These are phyloP conservation scores for Heliocidaris tuberculata DNA, from an alignment of 35 echinoderm and acorn worm genomes.

Conservation along the genomic window DNA sequence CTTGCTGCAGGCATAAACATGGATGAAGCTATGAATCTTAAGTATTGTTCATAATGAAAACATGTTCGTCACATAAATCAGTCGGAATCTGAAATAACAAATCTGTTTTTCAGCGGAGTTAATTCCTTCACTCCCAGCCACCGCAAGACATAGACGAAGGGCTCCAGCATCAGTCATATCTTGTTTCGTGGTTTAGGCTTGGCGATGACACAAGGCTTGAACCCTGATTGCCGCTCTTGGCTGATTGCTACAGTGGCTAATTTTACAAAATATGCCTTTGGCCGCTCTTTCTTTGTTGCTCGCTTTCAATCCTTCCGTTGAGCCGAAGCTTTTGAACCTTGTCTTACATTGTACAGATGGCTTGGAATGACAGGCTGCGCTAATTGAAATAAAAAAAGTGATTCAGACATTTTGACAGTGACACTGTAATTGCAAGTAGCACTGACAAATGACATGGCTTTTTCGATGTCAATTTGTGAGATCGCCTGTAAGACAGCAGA, in stretches of 20 bases:
- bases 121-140: background rate
- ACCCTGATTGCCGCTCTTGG: background rate
- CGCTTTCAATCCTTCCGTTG: background rate
- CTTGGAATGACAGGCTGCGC: background rate
- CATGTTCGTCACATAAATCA: background rate
- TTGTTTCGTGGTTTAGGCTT: background rate
- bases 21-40: too few relatives aligned
- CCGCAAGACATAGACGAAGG: background rate
- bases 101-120: background rate
- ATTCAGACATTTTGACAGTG: background rate
- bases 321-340: background rate
- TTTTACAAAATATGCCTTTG: background rate
- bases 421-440: background rate
- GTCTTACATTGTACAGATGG: background rate
- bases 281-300: background rate
- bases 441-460: background rate
- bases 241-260: background rate
- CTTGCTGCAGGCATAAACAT: too few relatives aligned
- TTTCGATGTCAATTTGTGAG: background rate
- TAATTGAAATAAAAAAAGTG: background rate
- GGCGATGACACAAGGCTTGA: background rate
- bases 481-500: too few relatives aligned
- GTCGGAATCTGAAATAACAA: background rate
- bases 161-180: background rate
- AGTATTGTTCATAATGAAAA: too few relatives aligned